phyloP scores from a whole-genome alignment of 2,113 vertebrate genomes.

The Oxyruncus cristatus region DNA sequence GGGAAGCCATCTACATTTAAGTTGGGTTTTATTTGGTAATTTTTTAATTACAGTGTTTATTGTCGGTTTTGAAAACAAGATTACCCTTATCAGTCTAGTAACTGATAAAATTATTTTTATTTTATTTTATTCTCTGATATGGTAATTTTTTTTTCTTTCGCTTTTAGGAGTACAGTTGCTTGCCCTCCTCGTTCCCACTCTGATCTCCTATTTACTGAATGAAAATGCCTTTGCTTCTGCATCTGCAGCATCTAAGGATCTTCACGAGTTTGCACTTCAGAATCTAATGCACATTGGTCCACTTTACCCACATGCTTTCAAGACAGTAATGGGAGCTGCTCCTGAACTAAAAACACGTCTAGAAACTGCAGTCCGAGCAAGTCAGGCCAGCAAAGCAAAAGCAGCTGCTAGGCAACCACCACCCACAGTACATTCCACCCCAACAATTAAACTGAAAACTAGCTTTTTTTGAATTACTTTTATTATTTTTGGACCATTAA shows the following conservation, averaged over 20 bases:
- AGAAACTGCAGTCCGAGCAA: conserved; percentile 92
- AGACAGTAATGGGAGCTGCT: conserved; percentile 95
- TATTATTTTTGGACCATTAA: conserved; percentile 56
- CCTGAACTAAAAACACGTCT: conserved; percentile 92
- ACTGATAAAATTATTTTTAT: not conserved
- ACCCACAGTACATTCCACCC: conserved; percentile 86
- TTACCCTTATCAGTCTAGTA: not conserved
- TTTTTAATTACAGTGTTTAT: not conserved
- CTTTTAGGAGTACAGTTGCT: conserved; percentile 90
- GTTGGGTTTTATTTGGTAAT: not conserved
- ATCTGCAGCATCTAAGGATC: conserved; percentile 81
- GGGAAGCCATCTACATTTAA: not conserved
- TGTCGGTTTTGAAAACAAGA: not conserved
- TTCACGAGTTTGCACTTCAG: conserved; percentile 96
- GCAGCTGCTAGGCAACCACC: conserved; percentile 84
- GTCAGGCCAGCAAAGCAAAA: conserved; percentile 94
- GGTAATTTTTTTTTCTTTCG: not conserved
- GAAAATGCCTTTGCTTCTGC: conserved; percentile 89
- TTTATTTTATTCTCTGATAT: not conserved
- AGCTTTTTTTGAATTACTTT: conserved; percentile 89
- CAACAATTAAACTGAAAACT: conserved; percentile 98
- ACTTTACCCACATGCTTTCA: conserved; percentile 94
- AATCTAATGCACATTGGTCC: conserved; percentile 97
- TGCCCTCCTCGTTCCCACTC: conserved; percentile 92
- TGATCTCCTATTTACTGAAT: conserved; percentile 95